A percentile compares a stretch with the other conserved stretches of the same genome.
phyloP scores from a whole-genome alignment of 2,888 invertebrate species.

The Drosophila melanosoma region DNA sequence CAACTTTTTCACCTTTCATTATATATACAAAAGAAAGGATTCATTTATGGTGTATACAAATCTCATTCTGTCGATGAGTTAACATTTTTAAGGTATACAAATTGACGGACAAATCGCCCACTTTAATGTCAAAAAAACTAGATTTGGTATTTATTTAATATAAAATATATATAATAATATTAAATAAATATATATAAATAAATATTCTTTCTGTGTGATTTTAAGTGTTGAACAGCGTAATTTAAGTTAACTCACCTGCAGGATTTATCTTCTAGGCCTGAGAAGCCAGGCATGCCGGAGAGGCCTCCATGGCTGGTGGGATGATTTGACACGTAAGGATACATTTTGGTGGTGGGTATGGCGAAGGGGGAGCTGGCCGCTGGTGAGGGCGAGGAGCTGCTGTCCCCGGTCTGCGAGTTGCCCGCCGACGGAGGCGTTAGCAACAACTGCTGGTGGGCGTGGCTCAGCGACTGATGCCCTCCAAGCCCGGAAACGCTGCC shows the following conservation, averaged over 20 bases:
- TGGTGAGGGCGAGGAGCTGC: constrained; percentile 81
- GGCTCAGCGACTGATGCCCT: constrained; percentile 58
- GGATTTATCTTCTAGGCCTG: constrained; percentile 85
- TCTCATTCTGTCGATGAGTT: neutral
- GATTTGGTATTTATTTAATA: neutral
- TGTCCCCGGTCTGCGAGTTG: constrained; percentile 82
- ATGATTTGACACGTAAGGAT: constrained; percentile 94
- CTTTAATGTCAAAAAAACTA: neutral
- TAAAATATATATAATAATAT: neutral
- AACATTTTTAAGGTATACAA: neutral
- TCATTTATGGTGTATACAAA: neutral
- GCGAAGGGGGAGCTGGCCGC: constrained; percentile 86
- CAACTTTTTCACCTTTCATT: accelerated
- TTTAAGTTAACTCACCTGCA: constrained; percentile 81
- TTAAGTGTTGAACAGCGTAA: neutral
- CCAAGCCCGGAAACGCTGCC: constrained; percentile 49
- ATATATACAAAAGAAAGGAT: too few species aligned
- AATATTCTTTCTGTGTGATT: neutral
- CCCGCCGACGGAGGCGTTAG: constrained; percentile 81
- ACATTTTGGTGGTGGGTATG: constrained; percentile 92
- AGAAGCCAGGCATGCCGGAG: constrained; percentile 89
- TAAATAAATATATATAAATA: neutral
- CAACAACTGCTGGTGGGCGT: constrained; percentile 79
- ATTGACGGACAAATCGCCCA: neutral
- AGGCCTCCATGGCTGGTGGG: constrained; percentile 90